These are phyloP conservation scores for Margaritifera margaritifera DNA, from an alignment of 2,888 invertebrate species.

Conservation along the genomic window DNA sequence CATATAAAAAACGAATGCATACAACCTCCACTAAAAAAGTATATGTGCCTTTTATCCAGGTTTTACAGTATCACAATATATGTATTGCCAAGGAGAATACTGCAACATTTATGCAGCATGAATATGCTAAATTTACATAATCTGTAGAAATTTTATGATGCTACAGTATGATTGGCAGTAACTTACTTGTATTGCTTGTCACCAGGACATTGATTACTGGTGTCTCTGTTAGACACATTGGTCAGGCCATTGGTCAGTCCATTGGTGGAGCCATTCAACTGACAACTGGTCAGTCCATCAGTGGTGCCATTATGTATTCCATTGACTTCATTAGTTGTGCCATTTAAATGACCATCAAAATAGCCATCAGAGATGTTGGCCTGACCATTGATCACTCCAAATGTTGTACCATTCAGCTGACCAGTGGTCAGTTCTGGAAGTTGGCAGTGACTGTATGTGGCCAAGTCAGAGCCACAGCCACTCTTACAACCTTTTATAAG, in stretches of 20 bases:
- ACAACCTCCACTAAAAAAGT: too few relatives aligned
- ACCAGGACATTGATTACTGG: not conserved
- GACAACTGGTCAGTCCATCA: constrained; percentile 6
- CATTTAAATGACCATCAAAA: too few relatives aligned
- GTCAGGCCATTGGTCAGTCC: constrained; percentile 1
- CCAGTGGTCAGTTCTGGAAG: constrained; percentile 14
- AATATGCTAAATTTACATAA: too few relatives aligned
- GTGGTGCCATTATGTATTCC: constrained; percentile 11
- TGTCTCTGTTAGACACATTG: constrained; percentile 3
- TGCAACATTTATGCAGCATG: too few relatives aligned
- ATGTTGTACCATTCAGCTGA: not conserved
- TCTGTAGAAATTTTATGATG: not conserved
- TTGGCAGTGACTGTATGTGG: constrained; percentile 62
- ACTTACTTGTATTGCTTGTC: constrained; percentile 6
- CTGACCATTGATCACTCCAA: not conserved
- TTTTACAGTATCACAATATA: too few relatives aligned
- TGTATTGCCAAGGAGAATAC: too few relatives aligned
- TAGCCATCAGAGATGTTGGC: constrained; percentile 4
- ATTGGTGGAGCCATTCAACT: not conserved
- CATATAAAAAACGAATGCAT: too few relatives aligned
- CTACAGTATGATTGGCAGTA: not conserved
- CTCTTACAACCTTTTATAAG: constrained; percentile 66
- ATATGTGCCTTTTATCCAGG: too few relatives aligned
- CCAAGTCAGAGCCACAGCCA: constrained; percentile 64
- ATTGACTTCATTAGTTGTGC: constrained; percentile 9